Evolutionary conservation across 2,797 vertebrate species (phyloP).

Genomic region (Tapera naevia): DNA sequence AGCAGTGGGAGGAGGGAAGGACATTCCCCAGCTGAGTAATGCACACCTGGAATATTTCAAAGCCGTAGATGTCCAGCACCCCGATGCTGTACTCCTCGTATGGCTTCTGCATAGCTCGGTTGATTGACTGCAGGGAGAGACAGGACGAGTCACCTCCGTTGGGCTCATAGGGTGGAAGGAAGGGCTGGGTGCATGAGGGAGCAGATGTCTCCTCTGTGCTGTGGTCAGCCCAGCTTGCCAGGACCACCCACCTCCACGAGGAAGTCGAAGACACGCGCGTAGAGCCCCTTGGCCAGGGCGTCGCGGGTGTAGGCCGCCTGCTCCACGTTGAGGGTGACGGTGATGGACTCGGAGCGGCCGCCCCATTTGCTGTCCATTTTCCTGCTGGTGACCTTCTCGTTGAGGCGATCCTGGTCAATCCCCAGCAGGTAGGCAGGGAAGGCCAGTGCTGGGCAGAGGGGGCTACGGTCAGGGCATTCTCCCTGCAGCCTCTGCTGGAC

Average conservation of each 20-base stretch:
- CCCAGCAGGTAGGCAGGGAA: conserved; percentile 96
- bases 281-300: conserved; percentile 95
- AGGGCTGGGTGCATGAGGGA: fast-evolving
- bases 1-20: background rate
- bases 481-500: fast-evolving
- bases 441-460: conserved; percentile 83
- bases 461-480: background rate
- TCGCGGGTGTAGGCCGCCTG: conserved; percentile 94
- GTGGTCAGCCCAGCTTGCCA: fast-evolving
- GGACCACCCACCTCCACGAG: conserved; percentile 86
- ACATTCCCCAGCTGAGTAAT: background rate
- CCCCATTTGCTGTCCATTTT: conserved; percentile 99
- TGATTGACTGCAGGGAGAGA: conserved; percentile 82
- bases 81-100: conserved; percentile 91
- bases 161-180: fast-evolving
- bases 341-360: conserved; percentile 90
- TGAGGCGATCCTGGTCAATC: conserved; percentile 86
- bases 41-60: conserved; percentile 95
- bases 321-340: conserved; percentile 93
- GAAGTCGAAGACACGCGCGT: conserved; percentile 91
- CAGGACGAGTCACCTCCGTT: fast-evolving
- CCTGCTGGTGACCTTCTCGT: conserved; percentile 93
- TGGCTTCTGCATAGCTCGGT: conserved; percentile 93
- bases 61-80: conserved; percentile 97
- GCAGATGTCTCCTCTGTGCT: fast-evolving